phyloP scores from a whole-genome alignment of 1,140 invertebrate genomes.

The Cecropterus lyciades region DNA sequence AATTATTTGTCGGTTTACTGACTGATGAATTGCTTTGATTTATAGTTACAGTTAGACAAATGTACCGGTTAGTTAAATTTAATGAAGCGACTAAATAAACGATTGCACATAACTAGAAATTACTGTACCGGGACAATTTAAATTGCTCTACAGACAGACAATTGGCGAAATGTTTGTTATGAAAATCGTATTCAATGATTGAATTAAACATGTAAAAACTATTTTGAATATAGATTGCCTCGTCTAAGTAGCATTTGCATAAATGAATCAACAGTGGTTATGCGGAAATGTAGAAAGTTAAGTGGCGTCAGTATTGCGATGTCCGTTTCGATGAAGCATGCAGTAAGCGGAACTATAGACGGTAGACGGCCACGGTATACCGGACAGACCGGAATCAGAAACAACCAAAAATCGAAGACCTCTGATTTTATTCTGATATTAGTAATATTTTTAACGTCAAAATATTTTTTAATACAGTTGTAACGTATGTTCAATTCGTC shows the following conservation, averaged over 20 bases:
- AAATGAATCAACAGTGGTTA: constrained; percentile 36
- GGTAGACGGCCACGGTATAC: not conserved
- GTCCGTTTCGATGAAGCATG: constrained; percentile 29
- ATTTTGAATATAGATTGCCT: constrained; percentile 19
- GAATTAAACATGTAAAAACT: constrained; percentile 9
- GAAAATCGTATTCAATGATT: not conserved
- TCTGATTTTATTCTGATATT: too few relatives aligned
- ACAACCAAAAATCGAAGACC: not conserved
- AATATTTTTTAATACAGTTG: too few relatives aligned
- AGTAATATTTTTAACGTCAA: too few relatives aligned
- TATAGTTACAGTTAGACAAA: constrained; percentile 1
- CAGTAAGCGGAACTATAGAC: constrained; percentile 31
- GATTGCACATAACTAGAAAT: not conserved
- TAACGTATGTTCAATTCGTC: too few relatives aligned
- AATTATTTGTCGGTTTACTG: constrained; percentile 36
- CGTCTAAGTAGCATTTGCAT: constrained; percentile 33
- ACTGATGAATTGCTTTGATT: constrained; percentile 23
- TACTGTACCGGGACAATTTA: not conserved
- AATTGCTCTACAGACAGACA: constrained; percentile 4
- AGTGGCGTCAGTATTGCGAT: constrained; percentile 17
- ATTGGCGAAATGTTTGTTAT: not conserved
- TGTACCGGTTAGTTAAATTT: not conserved
- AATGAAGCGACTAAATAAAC: not conserved
- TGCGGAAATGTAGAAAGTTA: constrained; percentile 45
- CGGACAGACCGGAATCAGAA: not conserved